These are phyloP conservation scores for Phrynocephalus vlangalii DNA, from an alignment of 2,797 vertebrate genomes.

Conservation along the genomic window DNA sequence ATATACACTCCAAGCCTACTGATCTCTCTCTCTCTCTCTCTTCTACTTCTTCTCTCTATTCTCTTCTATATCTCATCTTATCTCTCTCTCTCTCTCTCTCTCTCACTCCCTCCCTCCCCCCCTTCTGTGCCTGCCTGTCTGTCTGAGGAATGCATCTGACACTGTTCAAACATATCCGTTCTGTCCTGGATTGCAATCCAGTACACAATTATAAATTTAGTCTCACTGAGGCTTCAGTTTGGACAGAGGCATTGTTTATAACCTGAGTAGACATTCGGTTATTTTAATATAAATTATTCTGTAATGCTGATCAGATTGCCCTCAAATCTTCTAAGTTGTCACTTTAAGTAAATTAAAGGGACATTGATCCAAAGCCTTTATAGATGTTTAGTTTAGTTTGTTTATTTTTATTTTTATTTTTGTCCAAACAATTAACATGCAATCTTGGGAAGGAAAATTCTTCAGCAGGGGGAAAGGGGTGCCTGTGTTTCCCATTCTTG, in stretches of 20 bases:
- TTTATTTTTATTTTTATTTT: not conserved
- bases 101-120: too few relatives aligned
- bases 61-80: too few relatives aligned
- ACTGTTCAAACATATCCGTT: not conserved
- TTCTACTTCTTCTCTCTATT: too few relatives aligned
- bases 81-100: too few relatives aligned
- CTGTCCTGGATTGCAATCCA: not conserved
- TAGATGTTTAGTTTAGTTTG: not conserved
- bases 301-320: not conserved
- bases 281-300: constrained; percentile 5
- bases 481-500: constrained; percentile 36
- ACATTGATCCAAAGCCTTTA: not conserved
- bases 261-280: too few relatives aligned
- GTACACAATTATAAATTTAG: not conserved
- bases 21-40: not conserved
- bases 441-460: constrained; percentile 21
- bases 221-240: not conserved
- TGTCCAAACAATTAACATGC: constrained; percentile 6
- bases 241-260: not conserved
- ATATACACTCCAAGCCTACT: not conserved
- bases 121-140: too few relatives aligned
- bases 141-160: not conserved
- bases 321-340: not conserved
- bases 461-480: constrained; percentile 23
- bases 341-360: not conserved